Percentiles rank a stretch among this genome's conserved stretches.
These are phyloP conservation scores for Scotopteryx bipunctaria DNA, from an alignment of 2,888 invertebrate genomes.

Conservation along the genomic window DNA sequence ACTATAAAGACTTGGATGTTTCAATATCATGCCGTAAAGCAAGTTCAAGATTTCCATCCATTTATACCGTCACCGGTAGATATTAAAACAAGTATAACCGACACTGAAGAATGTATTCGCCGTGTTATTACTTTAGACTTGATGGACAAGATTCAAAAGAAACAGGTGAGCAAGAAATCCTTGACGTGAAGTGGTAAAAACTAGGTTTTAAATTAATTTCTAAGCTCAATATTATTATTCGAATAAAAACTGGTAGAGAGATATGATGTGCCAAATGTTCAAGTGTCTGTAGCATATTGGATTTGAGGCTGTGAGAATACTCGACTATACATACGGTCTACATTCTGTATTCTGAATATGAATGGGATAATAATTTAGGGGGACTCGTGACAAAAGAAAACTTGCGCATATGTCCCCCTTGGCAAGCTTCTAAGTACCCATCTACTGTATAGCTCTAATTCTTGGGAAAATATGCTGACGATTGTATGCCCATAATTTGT, in stretches of 20 bases:
- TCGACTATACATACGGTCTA: constrained; percentile 9
- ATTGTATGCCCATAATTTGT: too few species aligned
- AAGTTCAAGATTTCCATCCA: too few species aligned
- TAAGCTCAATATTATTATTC: neutral
- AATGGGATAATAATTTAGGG: constrained; percentile 12
- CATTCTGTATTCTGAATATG: constrained; percentile 2
- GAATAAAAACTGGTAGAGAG: constrained; percentile 1
- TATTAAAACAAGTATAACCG: constrained; percentile 15
- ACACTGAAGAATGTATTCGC: constrained; percentile 2
- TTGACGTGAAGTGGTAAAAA: constrained; percentile 13
- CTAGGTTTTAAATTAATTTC: constrained; percentile 8
- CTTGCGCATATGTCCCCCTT: constrained; percentile 12
- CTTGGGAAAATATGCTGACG: neutral
- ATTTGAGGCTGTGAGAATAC: constrained; percentile 3
- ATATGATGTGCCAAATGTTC: neutral
- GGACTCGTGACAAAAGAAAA: constrained; percentile 14
- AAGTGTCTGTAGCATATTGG: neutral
- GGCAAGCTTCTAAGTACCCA: too few species aligned
- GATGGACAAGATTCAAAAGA: constrained; percentile 15
- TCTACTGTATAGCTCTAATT: neutral
- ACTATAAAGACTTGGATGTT: too few species aligned
- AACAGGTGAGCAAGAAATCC: constrained; percentile 6
- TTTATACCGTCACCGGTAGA: neutral
- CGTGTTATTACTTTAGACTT: constrained; percentile 9
- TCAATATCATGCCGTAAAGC: too few species aligned